Base-by-base conservation (phyloP, 2,797 vertebrate genomes). In the Eulemur coronatus region DNA sequence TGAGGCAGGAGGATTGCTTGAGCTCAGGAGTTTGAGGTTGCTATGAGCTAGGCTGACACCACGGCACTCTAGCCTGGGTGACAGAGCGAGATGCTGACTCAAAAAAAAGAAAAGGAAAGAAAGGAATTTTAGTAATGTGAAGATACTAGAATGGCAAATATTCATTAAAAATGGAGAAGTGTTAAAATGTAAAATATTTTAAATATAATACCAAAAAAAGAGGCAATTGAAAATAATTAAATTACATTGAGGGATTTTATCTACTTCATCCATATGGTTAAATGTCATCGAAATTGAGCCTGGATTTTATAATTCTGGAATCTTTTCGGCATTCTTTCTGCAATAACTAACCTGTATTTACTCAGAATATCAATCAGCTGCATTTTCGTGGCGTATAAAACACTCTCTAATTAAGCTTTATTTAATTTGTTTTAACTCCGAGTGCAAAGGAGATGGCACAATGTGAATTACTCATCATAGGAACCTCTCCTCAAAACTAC, bases 351-450 rank as follows among this genome's bases (percentile, higher is more conserved):
- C 93, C 96, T 98, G 98, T 96, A 93, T 98, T 97, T 98, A 98
- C 96, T 96, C 80, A 97, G 98, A 97, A 95, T 98, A 98, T 98
- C 98, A 98, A 98, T 98, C 98, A 98, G 97, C 97, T 97, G 95
- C 95, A 96, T 98, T 98, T 98, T 97, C 97, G 94, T 93, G 97
- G 96, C 94, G 96, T 98, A 98, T 98, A 98, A 98, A 98, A 97
- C 97, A 96, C 95, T 98, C 85, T 97, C 92, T 98, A 98, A 98
- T 98, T 98, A 98, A 98, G 98, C 97, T 98, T 98, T 97, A 89
- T 97, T 98, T 98, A 98, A 98, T 98, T 98, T 98, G 98, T 97
- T 98, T 97, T 98, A 98, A 98, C 96, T 98, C 95, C 7, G 90
- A 98, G 97, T 97, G 96, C 96, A 97, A 97, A 93, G 96, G 76